phyloP scores from a whole-genome alignment of 92 coral and sea anemone genomes.

The Phenganax marumi region DNA sequence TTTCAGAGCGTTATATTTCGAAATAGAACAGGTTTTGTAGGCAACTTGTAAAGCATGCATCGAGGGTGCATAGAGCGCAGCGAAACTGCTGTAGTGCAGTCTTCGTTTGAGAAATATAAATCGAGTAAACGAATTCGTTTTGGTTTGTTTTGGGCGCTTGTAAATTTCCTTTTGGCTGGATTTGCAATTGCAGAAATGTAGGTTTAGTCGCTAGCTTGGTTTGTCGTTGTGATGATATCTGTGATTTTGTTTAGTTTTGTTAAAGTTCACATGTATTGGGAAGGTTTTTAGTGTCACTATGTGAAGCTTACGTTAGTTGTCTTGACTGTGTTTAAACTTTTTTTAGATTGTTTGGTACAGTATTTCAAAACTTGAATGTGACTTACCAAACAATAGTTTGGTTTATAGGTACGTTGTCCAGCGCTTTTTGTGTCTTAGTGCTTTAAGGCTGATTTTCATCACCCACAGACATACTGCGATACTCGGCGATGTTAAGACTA shows the following conservation, averaged over 20 bases:
- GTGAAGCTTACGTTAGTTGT: not conserved
- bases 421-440: not conserved
- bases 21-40: not conserved
- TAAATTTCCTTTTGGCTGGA: constrained; percentile 70
- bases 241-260: not conserved
- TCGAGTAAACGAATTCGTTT: constrained; percentile 51
- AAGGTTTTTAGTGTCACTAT: not conserved
- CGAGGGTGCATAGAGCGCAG: constrained; percentile 6
- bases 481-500: too few relatives aligned
- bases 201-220: constrained; percentile 35
- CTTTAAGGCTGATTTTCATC: too few relatives aligned
- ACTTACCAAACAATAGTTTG: not conserved
- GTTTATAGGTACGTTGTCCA: constrained; percentile 1
- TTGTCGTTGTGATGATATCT: not conserved
- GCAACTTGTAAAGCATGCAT: constrained; percentile 3
- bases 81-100: constrained; percentile 27
- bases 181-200: constrained; percentile 75
- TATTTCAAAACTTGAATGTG: not conserved
- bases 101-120: constrained; percentile 31
- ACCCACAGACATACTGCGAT: too few relatives aligned
- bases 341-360: constrained; percentile 5
- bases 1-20: not conserved
- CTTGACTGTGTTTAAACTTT: not conserved
- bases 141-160: constrained; percentile 83
- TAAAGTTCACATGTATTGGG: not conserved